Evolutionary conservation across 2,888 invertebrate genomes (phyloP).

Genomic region (Hedychridium roseum): DNA sequence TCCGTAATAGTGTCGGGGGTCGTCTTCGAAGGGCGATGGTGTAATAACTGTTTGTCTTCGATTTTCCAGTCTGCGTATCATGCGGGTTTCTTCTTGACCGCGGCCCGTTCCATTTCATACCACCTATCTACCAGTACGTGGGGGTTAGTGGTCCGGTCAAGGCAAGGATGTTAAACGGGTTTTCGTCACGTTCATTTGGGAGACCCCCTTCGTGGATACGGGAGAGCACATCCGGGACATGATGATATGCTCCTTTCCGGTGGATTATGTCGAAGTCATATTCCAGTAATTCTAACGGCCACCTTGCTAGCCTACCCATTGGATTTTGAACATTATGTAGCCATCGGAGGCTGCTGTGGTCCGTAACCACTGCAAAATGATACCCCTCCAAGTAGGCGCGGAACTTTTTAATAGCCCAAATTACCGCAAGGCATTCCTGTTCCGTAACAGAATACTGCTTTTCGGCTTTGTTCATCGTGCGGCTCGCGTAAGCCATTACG

Average conservation of each 20-base stretch:
- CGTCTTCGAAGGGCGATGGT: background rate
- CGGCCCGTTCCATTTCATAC: background rate
- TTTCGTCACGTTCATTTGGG: background rate
- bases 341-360: conserved; percentile 30
- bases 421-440: conserved; percentile 30
- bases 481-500: conserved; percentile 30
- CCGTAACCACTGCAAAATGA: conserved; percentile 24
- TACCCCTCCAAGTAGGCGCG: conserved; percentile 29
- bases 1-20: background rate
- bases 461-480: conserved; percentile 17
- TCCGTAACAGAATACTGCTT: conserved; percentile 24
- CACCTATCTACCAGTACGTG: background rate
- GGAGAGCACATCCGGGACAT: conserved; percentile 23
- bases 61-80: conserved; percentile 15
- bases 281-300: conserved; percentile 23
- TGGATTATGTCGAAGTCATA: conserved; percentile 22
- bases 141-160: too few species aligned
- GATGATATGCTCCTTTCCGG: conserved; percentile 16
- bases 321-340: conserved; percentile 27
- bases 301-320: conserved; percentile 13
- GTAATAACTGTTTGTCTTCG: conserved; percentile 2
- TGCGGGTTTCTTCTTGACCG: background rate
- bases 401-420: conserved; percentile 28
- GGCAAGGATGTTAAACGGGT: too few species aligned
- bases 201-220: background rate